A percentile compares a stretch with the other conserved stretches of the same genome.
These are phyloP conservation scores for Drosophila colorata DNA, from an alignment of 2,888 invertebrate species.

Conservation along the genomic window DNA sequence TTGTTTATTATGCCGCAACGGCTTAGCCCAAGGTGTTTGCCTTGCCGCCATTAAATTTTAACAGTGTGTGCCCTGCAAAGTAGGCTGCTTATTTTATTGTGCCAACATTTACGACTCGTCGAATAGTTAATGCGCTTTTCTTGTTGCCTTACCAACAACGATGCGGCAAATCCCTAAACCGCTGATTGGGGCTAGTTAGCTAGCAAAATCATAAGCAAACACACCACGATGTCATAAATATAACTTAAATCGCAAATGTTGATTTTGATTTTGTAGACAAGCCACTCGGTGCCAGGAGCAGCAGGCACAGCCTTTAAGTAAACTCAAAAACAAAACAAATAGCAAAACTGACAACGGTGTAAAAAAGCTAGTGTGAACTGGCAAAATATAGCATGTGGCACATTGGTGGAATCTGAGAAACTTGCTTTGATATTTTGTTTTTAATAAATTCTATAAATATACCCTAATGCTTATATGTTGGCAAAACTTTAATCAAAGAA, in stretches of 20 bases:
- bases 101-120: conserved; percentile 59
- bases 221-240: conserved; percentile 44
- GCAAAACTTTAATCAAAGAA: too few relatives aligned
- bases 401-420: neutral
- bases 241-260: conserved; percentile 12
- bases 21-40: conserved; percentile 62
- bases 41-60: conserved; percentile 69
- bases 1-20: conserved; percentile 67
- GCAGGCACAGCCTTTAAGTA: conserved; percentile 7
- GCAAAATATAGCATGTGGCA: conserved; percentile 1
- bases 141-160: conserved; percentile 43
- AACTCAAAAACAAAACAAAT: conserved; percentile 39
- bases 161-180: conserved; percentile 21
- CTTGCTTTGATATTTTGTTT: neutral
- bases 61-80: conserved; percentile 47
- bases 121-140: conserved; percentile 75
- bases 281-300: neutral
- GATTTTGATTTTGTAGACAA: neutral
- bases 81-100: conserved; percentile 72
- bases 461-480: neutral
- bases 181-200: conserved; percentile 42
- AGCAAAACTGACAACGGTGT: neutral
- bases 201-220: conserved; percentile 26
- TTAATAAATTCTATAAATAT: too few relatives aligned
- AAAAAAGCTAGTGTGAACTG: neutral